phyloP scores from a whole-genome alignment of 2,113 vertebrate genomes.

The Psammodynastes pulverulentus region DNA sequence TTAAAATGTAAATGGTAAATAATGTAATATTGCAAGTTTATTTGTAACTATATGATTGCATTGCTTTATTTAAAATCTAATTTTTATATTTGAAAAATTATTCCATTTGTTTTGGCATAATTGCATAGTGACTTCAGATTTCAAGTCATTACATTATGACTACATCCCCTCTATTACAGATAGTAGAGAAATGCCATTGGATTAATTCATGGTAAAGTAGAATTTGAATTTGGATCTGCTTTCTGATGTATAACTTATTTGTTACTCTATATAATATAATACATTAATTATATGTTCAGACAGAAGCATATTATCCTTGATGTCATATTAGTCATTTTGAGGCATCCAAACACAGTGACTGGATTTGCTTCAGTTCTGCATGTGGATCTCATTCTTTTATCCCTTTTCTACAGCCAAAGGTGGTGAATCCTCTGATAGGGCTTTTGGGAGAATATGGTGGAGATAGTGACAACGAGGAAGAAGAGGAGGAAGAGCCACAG shows the following conservation, averaged over 20 bases:
- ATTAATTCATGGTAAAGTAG: not conserved
- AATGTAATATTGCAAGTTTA: not conserved
- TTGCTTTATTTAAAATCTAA: not conserved
- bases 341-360: not conserved
- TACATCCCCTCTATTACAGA: not conserved
- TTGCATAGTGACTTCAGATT: not conserved
- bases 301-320: not conserved
- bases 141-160: not conserved
- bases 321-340: not conserved
- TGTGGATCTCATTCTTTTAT: not conserved
- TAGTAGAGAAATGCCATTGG: not conserved
- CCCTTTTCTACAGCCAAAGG: slow-evolving; percentile 77
- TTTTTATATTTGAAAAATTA: not conserved
- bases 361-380: not conserved
- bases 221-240: not conserved
- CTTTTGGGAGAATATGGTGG: slow-evolving; percentile 92
- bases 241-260: not conserved
- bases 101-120: not conserved
- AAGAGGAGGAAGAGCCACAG: slow-evolving; percentile 82
- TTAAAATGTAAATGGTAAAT: not conserved
- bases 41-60: not conserved
- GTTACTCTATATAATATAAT: not conserved
- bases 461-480: slow-evolving; percentile 92
- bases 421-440: slow-evolving; percentile 89
- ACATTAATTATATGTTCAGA: not conserved